phyloP scores from a whole-genome alignment of 2,113 vertebrate genomes.

The Scomber japonicus region DNA sequence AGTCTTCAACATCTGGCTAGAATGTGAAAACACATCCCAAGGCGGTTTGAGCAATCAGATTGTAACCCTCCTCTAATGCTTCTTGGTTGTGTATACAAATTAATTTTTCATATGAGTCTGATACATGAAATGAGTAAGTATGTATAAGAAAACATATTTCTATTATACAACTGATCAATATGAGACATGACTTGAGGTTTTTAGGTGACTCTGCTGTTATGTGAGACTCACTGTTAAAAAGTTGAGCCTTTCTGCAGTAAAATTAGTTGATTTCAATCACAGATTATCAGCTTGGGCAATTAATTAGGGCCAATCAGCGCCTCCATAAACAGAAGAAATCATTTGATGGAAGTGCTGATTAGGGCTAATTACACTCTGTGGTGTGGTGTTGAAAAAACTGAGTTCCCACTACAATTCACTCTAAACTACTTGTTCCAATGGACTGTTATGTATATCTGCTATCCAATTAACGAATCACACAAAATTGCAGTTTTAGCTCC shows the following conservation, averaged over 20 bases:
- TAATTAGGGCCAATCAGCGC: slow-evolving; percentile 72
- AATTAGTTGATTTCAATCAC: slow-evolving; percentile 42
- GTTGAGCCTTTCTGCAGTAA: neutral
- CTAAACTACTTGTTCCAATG: slow-evolving; percentile 31
- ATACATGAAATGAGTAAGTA: neutral
- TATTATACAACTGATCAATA: neutral
- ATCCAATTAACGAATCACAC: slow-evolving; percentile 35
- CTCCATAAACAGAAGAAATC: slow-evolving; percentile 66
- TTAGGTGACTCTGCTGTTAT: neutral
- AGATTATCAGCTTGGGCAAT: slow-evolving; percentile 47
- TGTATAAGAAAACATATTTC: neutral
- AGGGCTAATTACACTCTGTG: slow-evolving; percentile 63
- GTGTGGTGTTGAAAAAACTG: neutral
- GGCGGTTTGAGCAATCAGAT: neutral
- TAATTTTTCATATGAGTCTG: neutral
- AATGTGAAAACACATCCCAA: neutral
- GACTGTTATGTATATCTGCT: slow-evolving; percentile 26
- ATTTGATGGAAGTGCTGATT: slow-evolving; percentile 65
- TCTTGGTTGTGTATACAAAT: neutral
- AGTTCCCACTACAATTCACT: slow-evolving; percentile 42
- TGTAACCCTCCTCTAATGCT: no score
- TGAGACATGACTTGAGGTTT: neutral
- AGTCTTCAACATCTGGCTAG: neutral
- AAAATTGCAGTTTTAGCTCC: neutral
- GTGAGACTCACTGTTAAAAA: no score